phyloP scores from a whole-genome alignment of 1,140 invertebrate genomes.

The Micrasema minimum region DNA sequence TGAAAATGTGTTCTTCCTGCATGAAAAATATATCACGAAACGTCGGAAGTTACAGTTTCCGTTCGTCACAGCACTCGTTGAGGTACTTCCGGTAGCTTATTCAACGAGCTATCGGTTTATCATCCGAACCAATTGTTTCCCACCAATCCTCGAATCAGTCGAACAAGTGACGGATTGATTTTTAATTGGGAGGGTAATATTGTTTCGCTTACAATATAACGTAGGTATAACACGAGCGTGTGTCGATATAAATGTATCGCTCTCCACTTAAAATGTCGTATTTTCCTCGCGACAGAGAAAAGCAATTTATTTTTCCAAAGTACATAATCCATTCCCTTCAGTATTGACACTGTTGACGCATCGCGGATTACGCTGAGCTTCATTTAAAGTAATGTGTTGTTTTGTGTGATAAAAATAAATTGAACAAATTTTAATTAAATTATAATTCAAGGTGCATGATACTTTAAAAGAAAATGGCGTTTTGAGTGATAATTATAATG shows the following conservation, averaged over 20 bases:
- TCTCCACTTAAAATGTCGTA: too few species aligned
- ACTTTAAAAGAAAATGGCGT: too few species aligned
- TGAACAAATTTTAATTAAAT: too few species aligned
- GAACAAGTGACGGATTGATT: slow-evolving; percentile 27
- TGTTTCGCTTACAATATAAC: neutral
- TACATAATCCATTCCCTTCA: neutral
- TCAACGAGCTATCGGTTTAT: slow-evolving; percentile 3
- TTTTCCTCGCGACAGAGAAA: slow-evolving; percentile 4
- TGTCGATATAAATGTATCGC: too few species aligned
- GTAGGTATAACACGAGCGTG: neutral
- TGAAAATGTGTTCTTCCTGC: too few species aligned
- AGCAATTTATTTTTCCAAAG: slow-evolving; percentile 21
- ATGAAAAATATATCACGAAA: too few species aligned
- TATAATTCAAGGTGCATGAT: too few species aligned
- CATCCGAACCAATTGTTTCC: slow-evolving; percentile 11
- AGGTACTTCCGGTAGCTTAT: neutral
- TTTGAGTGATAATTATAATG: too few species aligned
- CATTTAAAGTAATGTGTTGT: neutral
- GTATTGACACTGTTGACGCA: slow-evolving; percentile 7
- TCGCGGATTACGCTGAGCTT: neutral
- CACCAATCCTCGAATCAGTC: slow-evolving; percentile 4
- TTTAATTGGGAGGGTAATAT: slow-evolving; percentile 26
- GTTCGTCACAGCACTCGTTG: too few species aligned
- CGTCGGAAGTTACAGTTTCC: too few species aligned
- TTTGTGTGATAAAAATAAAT: too few species aligned